Evolutionary conservation across 2,888 invertebrate genomes (phyloP), one percentile per base, ranked within the genome.

Genomic region (Pogonocherus hispidulus): DNA sequence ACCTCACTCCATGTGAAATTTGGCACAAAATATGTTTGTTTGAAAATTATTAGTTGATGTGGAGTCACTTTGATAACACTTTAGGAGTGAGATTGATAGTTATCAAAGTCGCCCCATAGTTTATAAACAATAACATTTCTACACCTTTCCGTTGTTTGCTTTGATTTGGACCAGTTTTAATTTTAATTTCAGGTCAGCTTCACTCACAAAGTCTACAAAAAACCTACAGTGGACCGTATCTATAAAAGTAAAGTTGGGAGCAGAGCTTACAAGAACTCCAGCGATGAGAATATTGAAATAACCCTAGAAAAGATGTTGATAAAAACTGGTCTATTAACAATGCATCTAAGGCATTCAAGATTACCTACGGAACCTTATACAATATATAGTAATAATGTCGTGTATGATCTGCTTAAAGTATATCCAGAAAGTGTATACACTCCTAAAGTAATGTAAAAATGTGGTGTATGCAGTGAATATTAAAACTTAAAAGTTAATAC

Each of bases 261-360:
- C 46, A 59, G 65, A 66, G 20, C 6, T n/a, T 44, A 44, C 16
- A 44, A 44, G 16, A 16, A 44, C 44, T 44, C n/a, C 16, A 67
- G 51, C 19, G 44, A 44, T 16, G 16, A 44, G 6, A 16, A 56
- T 63, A 49, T 70, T 18, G 70, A 63, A 16, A 67, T 67, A 59
- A 57, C 56, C 41, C 37, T 70, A 59, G 67, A 70, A 59, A 70
- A 70, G 27, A 52, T 70, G 63, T 70, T 47, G 54, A 67, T 57
- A 23, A 18, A 47, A 66, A 66, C 47, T 69, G 69, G 54, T 66
- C 63, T 41, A 44, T 44, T 44, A 44, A 44, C 16, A 44, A 44
- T 14, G 16, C 44, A 16, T 44, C 63, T 2, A 67, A 67, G 22
- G 22, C 20, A 49, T 67, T 63, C 56, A 63, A 63, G 16, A 67